Evolutionary conservation across 2,797 vertebrate species (phyloP).

Genomic region (Echeneis naucrates): DNA sequence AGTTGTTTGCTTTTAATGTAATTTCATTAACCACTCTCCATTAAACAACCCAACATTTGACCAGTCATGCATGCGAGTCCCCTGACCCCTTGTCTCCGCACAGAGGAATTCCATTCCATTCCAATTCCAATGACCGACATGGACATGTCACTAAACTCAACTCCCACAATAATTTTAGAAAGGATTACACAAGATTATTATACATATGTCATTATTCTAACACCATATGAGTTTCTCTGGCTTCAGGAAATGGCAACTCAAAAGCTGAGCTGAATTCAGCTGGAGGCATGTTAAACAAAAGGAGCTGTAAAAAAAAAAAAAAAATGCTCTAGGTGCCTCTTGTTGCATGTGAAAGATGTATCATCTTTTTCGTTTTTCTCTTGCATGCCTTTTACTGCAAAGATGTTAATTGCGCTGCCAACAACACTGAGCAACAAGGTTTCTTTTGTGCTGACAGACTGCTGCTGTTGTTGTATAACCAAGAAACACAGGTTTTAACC

Average conservation of each 20-base stretch:
- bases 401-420: too few relatives aligned
- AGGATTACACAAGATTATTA: neutral
- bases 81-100: neutral
- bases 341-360: too few relatives aligned
- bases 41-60: slow-evolving; percentile 67
- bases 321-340: too few relatives aligned
- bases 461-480: too few relatives aligned
- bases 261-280: neutral
- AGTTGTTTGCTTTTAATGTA: slow-evolving; percentile 26
- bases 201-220: neutral
- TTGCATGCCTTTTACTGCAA: too few relatives aligned
- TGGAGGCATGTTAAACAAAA: too few relatives aligned
- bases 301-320: too few relatives aligned
- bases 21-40: slow-evolving; percentile 23
- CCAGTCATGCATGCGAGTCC: slow-evolving; percentile 59
- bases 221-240: neutral
- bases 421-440: too few relatives aligned
- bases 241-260: neutral
- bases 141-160: neutral
- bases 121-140: neutral
- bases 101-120: slow-evolving; percentile 29
- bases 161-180: neutral
- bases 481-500: too few relatives aligned
- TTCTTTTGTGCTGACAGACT: too few relatives aligned
- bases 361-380: too few relatives aligned